phyloP scores from a whole-genome alignment of 2,797 vertebrate genomes.

The Pelodytes ibericus region DNA sequence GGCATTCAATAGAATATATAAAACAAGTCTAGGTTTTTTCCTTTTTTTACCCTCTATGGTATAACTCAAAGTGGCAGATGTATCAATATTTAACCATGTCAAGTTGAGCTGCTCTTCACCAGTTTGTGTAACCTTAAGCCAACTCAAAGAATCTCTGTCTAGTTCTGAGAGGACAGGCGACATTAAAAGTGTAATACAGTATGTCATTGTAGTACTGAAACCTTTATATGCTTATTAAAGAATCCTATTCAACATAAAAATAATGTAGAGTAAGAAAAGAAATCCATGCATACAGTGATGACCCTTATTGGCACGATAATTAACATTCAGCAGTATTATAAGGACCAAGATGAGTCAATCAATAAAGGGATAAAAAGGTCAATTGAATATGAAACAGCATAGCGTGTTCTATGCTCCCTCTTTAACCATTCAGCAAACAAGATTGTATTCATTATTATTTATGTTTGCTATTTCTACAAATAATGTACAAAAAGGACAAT shows the following conservation, averaged over 20 bases:
- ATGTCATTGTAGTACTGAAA: constrained; percentile 24
- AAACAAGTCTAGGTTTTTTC: too few species aligned
- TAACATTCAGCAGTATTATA: constrained; percentile 17
- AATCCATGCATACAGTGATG: neutral
- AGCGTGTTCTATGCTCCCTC: neutral
- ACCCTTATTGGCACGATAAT: constrained; percentile 34
- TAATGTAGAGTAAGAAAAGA: constrained; percentile 5
- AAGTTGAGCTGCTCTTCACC: constrained; percentile 50
- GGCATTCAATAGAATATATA: too few species aligned
- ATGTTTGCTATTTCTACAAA: too few species aligned
- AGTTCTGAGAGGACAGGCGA: constrained; percentile 30
- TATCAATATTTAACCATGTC: constrained; percentile 55
- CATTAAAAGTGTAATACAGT: constrained; percentile 43
- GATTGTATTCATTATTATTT: neutral
- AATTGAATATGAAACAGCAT: neutral
- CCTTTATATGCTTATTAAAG: constrained; percentile 20
- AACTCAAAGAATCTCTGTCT: constrained; percentile 48
- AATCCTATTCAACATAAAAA: constrained; percentile 9
- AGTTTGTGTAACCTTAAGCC: constrained; percentile 38
- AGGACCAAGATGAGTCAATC: neutral
- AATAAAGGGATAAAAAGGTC: constrained; percentile 20
- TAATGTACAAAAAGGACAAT: too few species aligned
- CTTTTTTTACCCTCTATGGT: neutral
- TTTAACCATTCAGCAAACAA: neutral
- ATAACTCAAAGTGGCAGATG: constrained; percentile 44